Evolutionary conservation across 2,888 invertebrate genomes (phyloP), one percentile per base, ranked within the genome.

Genomic region (Amiota communis): DNA sequence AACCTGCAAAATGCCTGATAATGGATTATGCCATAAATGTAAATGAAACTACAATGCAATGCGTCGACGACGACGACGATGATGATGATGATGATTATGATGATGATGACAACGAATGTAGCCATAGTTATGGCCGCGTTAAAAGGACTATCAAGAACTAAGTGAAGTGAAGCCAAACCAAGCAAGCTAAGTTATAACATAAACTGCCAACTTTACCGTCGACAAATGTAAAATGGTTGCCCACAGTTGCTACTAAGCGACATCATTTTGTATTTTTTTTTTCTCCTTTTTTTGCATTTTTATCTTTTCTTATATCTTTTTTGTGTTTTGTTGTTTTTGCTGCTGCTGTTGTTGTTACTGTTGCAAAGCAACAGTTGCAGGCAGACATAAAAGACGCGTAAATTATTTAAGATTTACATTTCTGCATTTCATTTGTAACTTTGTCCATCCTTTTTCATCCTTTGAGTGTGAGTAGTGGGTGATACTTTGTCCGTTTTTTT

Each of bases 351-450:
- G 56, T 6, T 36, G 8, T 6, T 36, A 6, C 8, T 78, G 76
- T 79, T 80, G 80, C 79, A 80, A 49, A 48, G 78, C 79, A 80
- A 79, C 78, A 80, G 80, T 80, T 78, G 79, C 23, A 68, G 72
- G 74, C 83, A 84, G 81, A 84, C 83, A 82, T 83, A 82, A 82
- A 86, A 84, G 84, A 82, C 83, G 87, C 86, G 87, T 87, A 87
- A 86, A 86, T 87, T 86, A 86, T 86, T 86, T 87, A 81, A 86
- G 86, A 86, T 86, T 86, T 86, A 83, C 87, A 86, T 86, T 86
- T 86, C 80, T 85, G 85, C 82, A 86, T 83, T 84, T 82, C 85
- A 83, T 86, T 86, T 80, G 77, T 80, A 79, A 81, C 56, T 65
- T 46, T 47, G 65, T 53, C 70, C 74, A 73, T 59, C 72, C n/a